phyloP scores from a whole-genome alignment of 2,797 vertebrate species.

The Hephaestus fuliginosus region DNA sequence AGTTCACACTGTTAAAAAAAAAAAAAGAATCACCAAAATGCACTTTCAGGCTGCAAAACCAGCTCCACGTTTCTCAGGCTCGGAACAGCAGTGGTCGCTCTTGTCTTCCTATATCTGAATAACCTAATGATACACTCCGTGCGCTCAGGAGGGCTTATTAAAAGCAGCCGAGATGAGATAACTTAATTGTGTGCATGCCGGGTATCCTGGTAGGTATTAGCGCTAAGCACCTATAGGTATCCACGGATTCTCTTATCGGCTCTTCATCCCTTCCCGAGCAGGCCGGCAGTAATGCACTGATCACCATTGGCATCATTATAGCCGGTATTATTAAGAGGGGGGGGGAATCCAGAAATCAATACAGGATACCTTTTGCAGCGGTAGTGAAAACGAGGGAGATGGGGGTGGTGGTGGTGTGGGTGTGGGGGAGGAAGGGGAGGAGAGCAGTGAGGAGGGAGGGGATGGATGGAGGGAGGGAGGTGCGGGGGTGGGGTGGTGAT shows the following conservation, averaged over 20 bases:
- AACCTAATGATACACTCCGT: conserved; percentile 41
- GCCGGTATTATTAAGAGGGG: conserved; percentile 80
- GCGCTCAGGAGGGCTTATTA: conserved; percentile 60
- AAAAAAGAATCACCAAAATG: neutral
- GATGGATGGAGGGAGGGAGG: conserved; percentile 44
- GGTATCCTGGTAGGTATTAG: conserved; percentile 59
- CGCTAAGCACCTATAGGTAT: conserved; percentile 64
- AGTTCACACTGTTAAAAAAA: neutral
- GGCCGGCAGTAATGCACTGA: conserved; percentile 76
- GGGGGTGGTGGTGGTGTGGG: conserved; percentile 18
- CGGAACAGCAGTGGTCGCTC: conserved; percentile 61
- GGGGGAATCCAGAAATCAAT: conserved; percentile 80
- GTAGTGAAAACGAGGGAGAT: conserved; percentile 81
- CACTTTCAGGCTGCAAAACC: conserved; percentile 10
- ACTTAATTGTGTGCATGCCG: conserved; percentile 66
- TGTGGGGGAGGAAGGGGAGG: conserved; percentile 37
- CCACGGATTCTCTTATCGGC: conserved; percentile 63
- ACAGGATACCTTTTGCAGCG: conserved; percentile 87
- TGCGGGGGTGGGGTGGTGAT: conserved; percentile 79
- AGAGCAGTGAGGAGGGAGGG: conserved; percentile 30
- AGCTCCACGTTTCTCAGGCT: conserved; percentile 14
- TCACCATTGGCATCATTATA: conserved; percentile 83
- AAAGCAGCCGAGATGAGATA: conserved; percentile 62
- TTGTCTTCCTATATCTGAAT: conserved; percentile 48
- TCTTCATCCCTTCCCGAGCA: conserved; percentile 61